phyloP scores from a whole-genome alignment of 1,140 invertebrate genomes.

The Antheraea mylitta region DNA sequence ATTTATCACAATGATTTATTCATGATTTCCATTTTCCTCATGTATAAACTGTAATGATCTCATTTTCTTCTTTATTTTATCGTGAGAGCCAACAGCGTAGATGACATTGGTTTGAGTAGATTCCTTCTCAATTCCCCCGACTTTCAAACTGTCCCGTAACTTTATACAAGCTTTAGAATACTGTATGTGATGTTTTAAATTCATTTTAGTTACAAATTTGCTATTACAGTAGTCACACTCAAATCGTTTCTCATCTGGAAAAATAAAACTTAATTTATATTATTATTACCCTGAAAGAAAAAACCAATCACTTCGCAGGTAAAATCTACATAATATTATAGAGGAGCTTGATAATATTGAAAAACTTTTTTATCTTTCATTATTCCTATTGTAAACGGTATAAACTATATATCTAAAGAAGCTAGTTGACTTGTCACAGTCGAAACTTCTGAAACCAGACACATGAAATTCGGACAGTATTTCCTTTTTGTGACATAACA shows the following conservation, averaged over 20 bases:
- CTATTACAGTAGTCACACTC: conserved; percentile 57
- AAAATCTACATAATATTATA: no score
- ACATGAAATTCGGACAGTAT: no score
- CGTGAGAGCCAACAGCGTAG: background rate
- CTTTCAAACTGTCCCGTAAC: background rate
- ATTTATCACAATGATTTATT: no score
- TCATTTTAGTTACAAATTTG: conserved; percentile 30
- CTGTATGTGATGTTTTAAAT: conserved; percentile 36
- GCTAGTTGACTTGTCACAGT: no score
- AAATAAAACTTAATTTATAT: background rate
- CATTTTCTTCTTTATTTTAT: background rate
- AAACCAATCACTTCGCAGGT: no score
- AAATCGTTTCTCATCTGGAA: conserved; percentile 68
- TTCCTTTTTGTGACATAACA: no score
- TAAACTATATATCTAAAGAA: no score
- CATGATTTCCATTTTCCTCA: background rate
- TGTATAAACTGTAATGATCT: background rate
- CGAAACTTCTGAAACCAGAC: no score
- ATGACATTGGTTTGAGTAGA: background rate
- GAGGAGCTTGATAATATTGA: no score
- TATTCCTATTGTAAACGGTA: no score
- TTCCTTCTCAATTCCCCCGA: background rate
- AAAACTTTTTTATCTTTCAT: no score
- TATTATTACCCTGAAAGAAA: no score
- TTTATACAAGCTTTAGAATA: conserved; percentile 8